Conservation (phyloP, 1,140 invertebrate species). For the Campodea augens region DNA sequence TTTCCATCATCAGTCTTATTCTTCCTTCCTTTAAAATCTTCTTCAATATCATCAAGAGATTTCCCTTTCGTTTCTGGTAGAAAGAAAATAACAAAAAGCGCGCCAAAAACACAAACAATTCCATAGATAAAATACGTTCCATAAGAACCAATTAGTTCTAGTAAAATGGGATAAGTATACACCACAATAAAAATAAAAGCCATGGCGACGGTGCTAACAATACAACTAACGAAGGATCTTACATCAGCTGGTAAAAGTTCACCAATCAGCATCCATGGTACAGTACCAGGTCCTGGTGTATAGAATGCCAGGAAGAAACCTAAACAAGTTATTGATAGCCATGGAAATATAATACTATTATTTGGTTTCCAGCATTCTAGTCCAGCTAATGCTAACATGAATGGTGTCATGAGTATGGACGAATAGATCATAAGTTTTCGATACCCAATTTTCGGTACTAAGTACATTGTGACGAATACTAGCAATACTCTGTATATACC, state of each 20-base stretch:
- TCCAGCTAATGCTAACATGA: too few species aligned
- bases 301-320: slow-evolving; percentile 11
- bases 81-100: slow-evolving; percentile 42
- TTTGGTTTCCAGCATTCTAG: too few species aligned
- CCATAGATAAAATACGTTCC: slow-evolving; percentile 53
- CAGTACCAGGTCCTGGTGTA: slow-evolving; percentile 30
- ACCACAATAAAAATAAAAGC: slow-evolving; percentile 49
- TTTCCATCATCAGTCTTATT: too few species aligned
- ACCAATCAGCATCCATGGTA: slow-evolving; percentile 55
- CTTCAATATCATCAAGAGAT: slow-evolving; percentile 47
- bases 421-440: too few species aligned
- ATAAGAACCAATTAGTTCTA: slow-evolving; percentile 31
- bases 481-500: too few species aligned
- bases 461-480: too few species aligned
- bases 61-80: slow-evolving; percentile 67
- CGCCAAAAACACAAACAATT: slow-evolving; percentile 38
- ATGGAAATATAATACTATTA: too few species aligned
- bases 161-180: slow-evolving; percentile 44
- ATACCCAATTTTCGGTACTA: too few species aligned
- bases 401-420: too few species aligned
- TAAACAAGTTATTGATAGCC: too few species aligned
- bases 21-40: too few species aligned
- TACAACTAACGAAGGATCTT: slow-evolving; percentile 41
- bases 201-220: slow-evolving; percentile 43
- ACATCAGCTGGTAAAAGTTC: slow-evolving; percentile 47